Evolutionary conservation across 2,113 vertebrate species (phyloP).

Genomic region (Sapajus apella): DNA sequence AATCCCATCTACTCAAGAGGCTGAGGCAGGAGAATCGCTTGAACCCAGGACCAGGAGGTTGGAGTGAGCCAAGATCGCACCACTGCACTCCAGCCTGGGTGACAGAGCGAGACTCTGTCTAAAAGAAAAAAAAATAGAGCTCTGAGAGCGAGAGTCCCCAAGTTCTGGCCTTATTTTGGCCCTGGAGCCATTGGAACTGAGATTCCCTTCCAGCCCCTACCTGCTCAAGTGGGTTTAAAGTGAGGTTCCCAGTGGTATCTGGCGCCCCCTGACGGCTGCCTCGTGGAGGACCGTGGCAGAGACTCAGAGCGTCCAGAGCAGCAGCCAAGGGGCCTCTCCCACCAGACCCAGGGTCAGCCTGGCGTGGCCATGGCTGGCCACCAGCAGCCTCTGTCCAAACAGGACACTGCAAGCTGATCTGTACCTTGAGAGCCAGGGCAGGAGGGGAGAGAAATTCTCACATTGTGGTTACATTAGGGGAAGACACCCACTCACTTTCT

Average conservation of each 20-base stretch:
- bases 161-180: not conserved
- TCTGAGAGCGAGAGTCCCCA: not conserved
- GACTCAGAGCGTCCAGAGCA: not conserved
- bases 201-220: not conserved
- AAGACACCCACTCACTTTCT: not conserved
- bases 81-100: no score
- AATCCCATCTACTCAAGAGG: no score
- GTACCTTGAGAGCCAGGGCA: not conserved
- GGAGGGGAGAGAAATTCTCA: not conserved
- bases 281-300: no score
- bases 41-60: no score
- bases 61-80: no score
- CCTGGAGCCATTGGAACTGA: not conserved
- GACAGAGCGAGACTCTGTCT: no score
- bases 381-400: not conserved
- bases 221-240: no score
- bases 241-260: not conserved
- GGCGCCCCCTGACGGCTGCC: slow-evolving; percentile 52
- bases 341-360: not conserved
- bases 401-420: not conserved
- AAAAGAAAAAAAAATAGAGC: not conserved
- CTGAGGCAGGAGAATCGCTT: no score
- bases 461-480: no score
- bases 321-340: not conserved
- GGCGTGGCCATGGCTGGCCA: accelerated